Evolutionary conservation across 2,888 invertebrate species (phyloP), one percentile per base, ranked within the genome.

Genomic region (Hypsopygia costalis): DNA sequence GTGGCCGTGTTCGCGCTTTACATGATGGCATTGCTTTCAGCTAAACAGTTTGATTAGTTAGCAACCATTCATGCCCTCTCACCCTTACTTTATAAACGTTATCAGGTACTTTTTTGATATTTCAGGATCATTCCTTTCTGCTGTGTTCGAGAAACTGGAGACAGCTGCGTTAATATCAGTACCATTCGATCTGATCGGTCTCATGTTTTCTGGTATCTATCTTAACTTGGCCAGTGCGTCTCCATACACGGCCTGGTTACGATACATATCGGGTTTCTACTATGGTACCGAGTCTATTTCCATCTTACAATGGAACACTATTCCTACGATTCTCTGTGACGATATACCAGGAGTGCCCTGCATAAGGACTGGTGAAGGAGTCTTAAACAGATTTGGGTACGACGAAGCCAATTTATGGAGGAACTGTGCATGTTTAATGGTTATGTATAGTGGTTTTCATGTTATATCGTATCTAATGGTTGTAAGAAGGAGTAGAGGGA

Each of bases 271-370:
- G 0, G 90, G 92, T 2, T 94, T 94, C 67, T 94, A 92, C 66
- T 94, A 93, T 57, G 90, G 92, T 1, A 90, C 92, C 21, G 94
- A 94, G 61, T 92, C 92, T 1, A 76, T 94, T n/a, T 93, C 93
- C 11, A 90, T 93, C 37, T 76, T 91, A 1, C 93, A 93, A 56
- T 94, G 94, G 94, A 77, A 82, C 36, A 75, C 90, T 45, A 88
- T 93, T 3, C 75, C 86, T 11, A 68, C 76, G 3, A 92, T 94
- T 40, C 91, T 87, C 37, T 93, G 93, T 50, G 78, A 90, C 0
- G 57, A 78, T 25, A 83, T 90, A 25, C 76, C 83, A 3, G 89
- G 90, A 1, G 81, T 90, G 41, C 92, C 92, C 0, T 93, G 93
- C 51, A 86, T 93, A 0, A 80, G 80, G 39, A 91, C 87, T 16